phyloP scores from a whole-genome alignment of 2,113 vertebrate genomes.

The Saiga tatarica region DNA sequence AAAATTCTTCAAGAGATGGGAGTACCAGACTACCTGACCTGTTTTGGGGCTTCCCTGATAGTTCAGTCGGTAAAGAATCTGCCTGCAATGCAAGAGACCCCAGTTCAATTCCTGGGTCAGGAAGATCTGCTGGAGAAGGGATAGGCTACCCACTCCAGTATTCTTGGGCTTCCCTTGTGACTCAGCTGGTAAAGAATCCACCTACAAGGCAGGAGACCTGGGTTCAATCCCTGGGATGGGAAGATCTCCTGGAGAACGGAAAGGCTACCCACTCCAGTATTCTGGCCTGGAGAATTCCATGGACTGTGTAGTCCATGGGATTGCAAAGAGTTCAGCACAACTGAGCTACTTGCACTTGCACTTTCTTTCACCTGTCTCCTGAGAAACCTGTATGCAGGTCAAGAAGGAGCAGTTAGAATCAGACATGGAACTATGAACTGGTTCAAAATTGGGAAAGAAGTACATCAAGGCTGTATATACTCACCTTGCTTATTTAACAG shows the following conservation, averaged over 20 bases:
- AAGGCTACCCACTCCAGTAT: background rate
- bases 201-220: background rate
- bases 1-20: background rate
- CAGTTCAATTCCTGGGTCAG: rapidly evolving
- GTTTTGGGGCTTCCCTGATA: background rate
- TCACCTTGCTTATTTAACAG: background rate
- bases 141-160: background rate
- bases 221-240: background rate
- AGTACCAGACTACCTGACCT: background rate
- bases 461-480: background rate
- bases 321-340: background rate
- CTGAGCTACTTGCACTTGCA: background rate
- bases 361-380: background rate
- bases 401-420: background rate
- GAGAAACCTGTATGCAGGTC: background rate
- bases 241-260: background rate
- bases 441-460: background rate
- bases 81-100: background rate
- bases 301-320: background rate
- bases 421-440: background rate
- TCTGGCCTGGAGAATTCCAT: background rate
- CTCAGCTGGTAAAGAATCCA: background rate
- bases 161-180: background rate
- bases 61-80: background rate
- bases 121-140: background rate